A percentile compares a stretch with the other conserved stretches of the same genome.
phyloP scores from a whole-genome alignment of 2,113 vertebrate genomes.

The Centropristis striata region DNA sequence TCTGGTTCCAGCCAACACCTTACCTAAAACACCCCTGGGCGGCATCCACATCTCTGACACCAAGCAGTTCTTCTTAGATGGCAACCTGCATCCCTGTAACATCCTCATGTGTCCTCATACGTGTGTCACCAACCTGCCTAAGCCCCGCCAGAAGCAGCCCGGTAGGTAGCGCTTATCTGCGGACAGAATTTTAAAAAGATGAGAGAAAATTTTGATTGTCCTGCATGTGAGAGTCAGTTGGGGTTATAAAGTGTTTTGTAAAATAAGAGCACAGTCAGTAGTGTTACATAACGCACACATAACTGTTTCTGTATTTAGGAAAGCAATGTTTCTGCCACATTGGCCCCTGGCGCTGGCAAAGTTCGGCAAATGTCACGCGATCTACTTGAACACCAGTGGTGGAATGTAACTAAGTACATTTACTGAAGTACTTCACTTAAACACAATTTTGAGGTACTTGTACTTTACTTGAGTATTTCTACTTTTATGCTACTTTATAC shows the following conservation, averaged over 20 bases:
- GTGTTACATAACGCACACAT: conserved; percentile 14
- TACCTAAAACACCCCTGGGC: conserved; percentile 97
- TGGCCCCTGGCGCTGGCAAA: neutral
- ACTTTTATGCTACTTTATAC: too few species aligned
- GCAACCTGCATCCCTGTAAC: conserved; percentile 96
- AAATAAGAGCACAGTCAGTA: neutral
- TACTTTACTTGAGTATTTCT: too few species aligned
- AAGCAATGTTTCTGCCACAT: neutral
- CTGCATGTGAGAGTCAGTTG: neutral
- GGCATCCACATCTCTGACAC: conserved; percentile 98
- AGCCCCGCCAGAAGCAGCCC: conserved; percentile 97
- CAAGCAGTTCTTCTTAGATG: conserved; percentile 97
- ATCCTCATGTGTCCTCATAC: conserved; percentile 99
- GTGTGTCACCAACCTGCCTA: conserved; percentile 97
- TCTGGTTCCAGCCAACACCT: conserved; percentile 95
- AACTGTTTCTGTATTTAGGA: conserved; percentile 11
- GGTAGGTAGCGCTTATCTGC: conserved; percentile 77
- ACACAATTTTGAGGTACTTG: too few species aligned
- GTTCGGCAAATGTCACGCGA: neutral
- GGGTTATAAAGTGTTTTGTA: conserved; percentile 11
- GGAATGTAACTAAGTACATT: too few species aligned
- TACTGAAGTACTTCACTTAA: too few species aligned
- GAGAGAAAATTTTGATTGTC: neutral
- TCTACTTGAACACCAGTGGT: neutral
- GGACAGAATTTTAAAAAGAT: neutral